Base-by-base conservation (phyloP, 2,888 invertebrate genomes). In the Nasonovia ribisnigri region DNA sequence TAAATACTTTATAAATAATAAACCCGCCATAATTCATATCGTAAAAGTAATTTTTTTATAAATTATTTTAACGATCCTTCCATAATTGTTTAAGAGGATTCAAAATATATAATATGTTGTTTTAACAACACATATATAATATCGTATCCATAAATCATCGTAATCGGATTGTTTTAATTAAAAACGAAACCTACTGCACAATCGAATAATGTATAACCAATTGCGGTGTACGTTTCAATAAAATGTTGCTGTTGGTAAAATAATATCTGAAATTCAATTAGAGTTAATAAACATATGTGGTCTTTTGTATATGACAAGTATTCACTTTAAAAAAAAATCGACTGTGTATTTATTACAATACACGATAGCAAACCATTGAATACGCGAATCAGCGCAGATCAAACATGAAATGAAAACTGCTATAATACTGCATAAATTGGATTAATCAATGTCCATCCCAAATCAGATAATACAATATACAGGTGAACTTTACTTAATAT, bases 281-380 rank as follows among this genome's bases (percentile, higher is more conserved):
- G 24, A n/a, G 24, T 88, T 88, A 51, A 51, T n/a, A 88, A 88
- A 51, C 29, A 88, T 88, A 88, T 51, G 20, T 88, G 36, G 88
- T 42, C 54, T 51, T 88, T 88, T n/a, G 29, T 46, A 60, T 89
- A 60, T 89, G 57, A n/a, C 57, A 60, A 89, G 60, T 46, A 89
- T 60, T 60, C 89, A 60, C 43, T 89, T 57, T 43, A 90, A 90
- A 90, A 90, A 29, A 42, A 88, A 88, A 67, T 26, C 46, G n/a
- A 67, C n/a, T 4, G 36, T 67, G n/a, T 67, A 36, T 67, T 24
- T 67, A 46, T n/a, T 67, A 67, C 11, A 67, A 24, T 60, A 90
- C 1, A 4, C 6, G n/a, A 26, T 57, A 36, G 42, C 36, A 24
- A 57, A 26, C 43, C 24, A 42, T 57, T 42, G 4, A 24, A 42